A percentile compares a stretch with the other conserved stretches of the same genome.
Conservation (phyloP, 2,113 vertebrate genomes). For the Pseudorasbora parva region DNA sequence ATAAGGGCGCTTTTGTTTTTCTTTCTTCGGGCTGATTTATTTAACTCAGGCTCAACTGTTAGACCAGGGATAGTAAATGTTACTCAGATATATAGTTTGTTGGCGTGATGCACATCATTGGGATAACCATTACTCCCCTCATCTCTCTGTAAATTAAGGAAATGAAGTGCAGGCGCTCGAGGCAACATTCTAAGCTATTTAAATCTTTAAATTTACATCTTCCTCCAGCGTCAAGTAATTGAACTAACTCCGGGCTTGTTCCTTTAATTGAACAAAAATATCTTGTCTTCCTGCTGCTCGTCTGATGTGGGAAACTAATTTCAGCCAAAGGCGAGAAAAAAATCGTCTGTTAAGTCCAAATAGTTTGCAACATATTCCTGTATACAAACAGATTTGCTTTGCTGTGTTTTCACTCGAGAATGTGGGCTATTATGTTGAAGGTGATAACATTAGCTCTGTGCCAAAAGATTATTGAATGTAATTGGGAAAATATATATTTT, state of each 20-base stretch:
- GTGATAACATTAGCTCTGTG: constrained; percentile 20
- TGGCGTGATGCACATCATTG: constrained; percentile 53
- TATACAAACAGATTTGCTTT: constrained; percentile 43
- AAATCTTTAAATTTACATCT: constrained; percentile 99
- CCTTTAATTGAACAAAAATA: constrained; percentile 96
- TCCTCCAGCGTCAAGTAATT: constrained; percentile 99
- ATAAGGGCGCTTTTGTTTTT: neutral
- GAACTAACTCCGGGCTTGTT: constrained; percentile 98
- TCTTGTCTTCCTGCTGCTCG: constrained; percentile 81
- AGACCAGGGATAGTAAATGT: constrained; percentile 17
- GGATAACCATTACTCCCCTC: constrained; percentile 90
- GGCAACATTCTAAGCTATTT: constrained; percentile 99
- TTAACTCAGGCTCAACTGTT: neutral
- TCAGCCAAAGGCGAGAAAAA: constrained; percentile 66
- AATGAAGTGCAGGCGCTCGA: constrained; percentile 98
- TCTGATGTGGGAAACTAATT: constrained; percentile 85
- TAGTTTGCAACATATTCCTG: constrained; percentile 47
- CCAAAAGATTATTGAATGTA: constrained; percentile 26
- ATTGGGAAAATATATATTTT: neutral
- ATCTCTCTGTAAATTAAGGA: constrained; percentile 98
- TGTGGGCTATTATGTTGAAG: neutral
- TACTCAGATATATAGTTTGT: constrained; percentile 35
- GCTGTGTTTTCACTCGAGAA: constrained; percentile 32
- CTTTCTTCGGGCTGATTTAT: constrained; percentile 4
- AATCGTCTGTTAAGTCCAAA: constrained; percentile 53